A percentile compares a stretch with the other conserved stretches of the same genome.
Evolutionary conservation across 2,113 vertebrate genomes (phyloP).

Genomic region (Limanda limanda): DNA sequence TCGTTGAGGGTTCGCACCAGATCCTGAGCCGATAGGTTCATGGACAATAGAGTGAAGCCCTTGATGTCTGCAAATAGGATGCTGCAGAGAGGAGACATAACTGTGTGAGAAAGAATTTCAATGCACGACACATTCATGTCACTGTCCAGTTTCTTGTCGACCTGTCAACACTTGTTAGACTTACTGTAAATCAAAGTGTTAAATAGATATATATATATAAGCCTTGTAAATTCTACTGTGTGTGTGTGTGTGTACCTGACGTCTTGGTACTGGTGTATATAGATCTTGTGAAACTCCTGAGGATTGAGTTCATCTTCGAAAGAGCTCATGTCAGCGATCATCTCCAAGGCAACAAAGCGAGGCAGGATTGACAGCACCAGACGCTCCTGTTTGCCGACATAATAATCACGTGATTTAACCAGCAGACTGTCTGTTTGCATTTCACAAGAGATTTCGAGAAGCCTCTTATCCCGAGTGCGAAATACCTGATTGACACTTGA

Average conservation of each 20-base stretch:
- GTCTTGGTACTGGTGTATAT: conserved; percentile 82
- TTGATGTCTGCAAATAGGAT: conserved; percentile 99
- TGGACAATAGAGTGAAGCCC: conserved; percentile 95
- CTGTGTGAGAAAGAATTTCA: not conserved
- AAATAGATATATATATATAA: not conserved
- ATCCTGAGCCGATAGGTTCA: conserved; percentile 94
- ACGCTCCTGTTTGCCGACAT: conserved; percentile 70
- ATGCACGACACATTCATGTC: not conserved
- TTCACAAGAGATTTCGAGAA: not conserved
- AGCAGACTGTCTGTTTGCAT: not conserved
- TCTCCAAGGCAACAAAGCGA: conserved; percentile 84
- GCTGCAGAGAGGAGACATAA: conserved; percentile 72
- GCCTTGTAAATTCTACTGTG: not conserved
- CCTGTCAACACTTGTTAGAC: not conserved
- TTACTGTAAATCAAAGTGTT: not conserved
- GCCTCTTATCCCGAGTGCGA: no score
- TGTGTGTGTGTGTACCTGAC: conserved; percentile 74
- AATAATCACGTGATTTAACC: not conserved
- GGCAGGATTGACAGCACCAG: conserved; percentile 82
- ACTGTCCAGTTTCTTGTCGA: not conserved
- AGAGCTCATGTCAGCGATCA: conserved; percentile 81
- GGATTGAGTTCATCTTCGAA: conserved; percentile 77
- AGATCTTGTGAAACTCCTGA: conserved; percentile 84
- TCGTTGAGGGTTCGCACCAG: conserved; percentile 94
- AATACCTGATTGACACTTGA: no score